Percentiles rank a stretch among this genome's conserved stretches.
Evolutionary conservation across 1,140 invertebrate species (phyloP).

Genomic region (Zaprionus kolodkinae): DNA sequence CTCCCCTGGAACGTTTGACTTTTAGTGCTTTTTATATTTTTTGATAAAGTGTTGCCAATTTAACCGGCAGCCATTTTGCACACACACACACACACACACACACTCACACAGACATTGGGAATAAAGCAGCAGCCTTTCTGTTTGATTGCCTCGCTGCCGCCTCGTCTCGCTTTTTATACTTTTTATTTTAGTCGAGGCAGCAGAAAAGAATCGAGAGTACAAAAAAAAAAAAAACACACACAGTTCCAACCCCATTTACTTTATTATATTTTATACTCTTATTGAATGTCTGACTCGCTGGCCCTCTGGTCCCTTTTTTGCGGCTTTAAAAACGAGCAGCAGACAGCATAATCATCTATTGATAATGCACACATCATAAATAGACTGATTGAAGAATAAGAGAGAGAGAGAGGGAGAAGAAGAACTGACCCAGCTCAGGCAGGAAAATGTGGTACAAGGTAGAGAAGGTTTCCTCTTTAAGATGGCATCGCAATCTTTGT

Average conservation of each 20-base stretch:
- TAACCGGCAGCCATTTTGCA: conserved; percentile 79
- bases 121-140: conserved; percentile 69
- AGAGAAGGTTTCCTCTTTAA: not conserved
- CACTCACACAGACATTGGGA: conserved; percentile 40
- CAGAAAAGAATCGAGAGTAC: not conserved
- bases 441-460: not conserved
- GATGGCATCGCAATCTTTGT: conserved; percentile 49
- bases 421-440: conserved; percentile 25
- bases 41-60: conserved; percentile 83
- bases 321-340: conserved; percentile 58
- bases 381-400: conserved; percentile 48
- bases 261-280: conserved; percentile 44
- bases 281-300: conserved; percentile 40
- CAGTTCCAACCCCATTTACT: conserved; percentile 35
- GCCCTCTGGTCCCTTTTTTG: conserved; percentile 43
- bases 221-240: not conserved
- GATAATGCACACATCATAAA: conserved; percentile 59
- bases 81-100: conserved; percentile 15
- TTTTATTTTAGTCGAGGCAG: conserved; percentile 73
- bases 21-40: conserved; percentile 82
- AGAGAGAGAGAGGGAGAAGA: not conserved
- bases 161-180: conserved; percentile 56
- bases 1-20: conserved; percentile 63
- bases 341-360: conserved; percentile 61
- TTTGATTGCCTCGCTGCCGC: conserved; percentile 68